Evolutionary conservation across 2,888 invertebrate species (phyloP), one percentile per base, ranked within the genome.

Genomic region (Parelbella ahira): DNA sequence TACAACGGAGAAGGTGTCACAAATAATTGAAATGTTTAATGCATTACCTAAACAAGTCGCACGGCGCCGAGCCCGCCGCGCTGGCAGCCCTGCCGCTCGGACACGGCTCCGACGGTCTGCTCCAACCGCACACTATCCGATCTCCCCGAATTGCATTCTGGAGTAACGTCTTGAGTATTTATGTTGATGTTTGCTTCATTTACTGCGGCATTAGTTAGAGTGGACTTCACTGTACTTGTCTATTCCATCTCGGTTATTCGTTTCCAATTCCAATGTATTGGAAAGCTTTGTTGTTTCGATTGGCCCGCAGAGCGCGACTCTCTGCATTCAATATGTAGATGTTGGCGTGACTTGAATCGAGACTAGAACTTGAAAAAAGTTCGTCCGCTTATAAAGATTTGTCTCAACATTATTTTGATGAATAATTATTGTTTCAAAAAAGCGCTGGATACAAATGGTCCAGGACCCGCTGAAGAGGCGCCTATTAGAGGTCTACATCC

Each of bases 141-240:
- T 32, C 32, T 39, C 7, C 32, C 25, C 30, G 33, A 41, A 41
- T 41, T 41, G 39, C 39, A 41, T 41, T 41, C 24, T 41, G 39
- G 20, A 41, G 39, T 41, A 27, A 33, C 39, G 33, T 41, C 41
- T 41, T 41, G 39, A 33, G 32, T 41, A 41, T 41, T 41, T 41
- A 41, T 33, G 39, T 41, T 33, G 32, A 27, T 32, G 39, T 41
- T 33, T 41, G 32, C 25, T 41, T 41, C 32, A 41, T 41, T 47
- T 43, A 38, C 19, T 30, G 33, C 37, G 24, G 24, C 25, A 20
- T 32, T 13, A 33, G 24, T 29, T 29, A 11, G 18, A 38, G 28
- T 30, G 24, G 38, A 24, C 30, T 11, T 13, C 21, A 4, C 11
- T 24, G 38, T 24, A 29, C 28, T 37, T 20, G 20, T 32, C 37